Percentiles rank a stretch among this genome's conserved stretches.
phyloP scores from a whole-genome alignment of 2,888 invertebrate genomes.

The Leptinotarsa juncta region DNA sequence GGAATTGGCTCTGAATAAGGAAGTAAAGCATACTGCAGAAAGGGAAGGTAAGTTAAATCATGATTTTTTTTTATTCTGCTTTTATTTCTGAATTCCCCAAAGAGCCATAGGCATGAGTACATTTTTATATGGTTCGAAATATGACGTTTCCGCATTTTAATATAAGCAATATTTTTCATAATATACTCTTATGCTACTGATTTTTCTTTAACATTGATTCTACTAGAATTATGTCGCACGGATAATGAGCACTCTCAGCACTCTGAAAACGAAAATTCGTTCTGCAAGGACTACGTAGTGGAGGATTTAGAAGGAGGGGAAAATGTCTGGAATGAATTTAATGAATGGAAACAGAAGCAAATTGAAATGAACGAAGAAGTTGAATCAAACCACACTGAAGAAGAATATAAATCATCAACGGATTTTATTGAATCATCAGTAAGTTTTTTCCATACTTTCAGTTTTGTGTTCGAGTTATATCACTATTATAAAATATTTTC shows the following conservation, averaged over 20 bases:
- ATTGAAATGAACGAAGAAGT: conserved; percentile 13
- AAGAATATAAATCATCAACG: conserved; percentile 1
- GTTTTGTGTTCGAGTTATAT: conserved; percentile 3
- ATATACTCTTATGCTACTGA: not conserved
- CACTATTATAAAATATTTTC: conserved; percentile 7
- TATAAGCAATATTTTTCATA: conserved; percentile 9
- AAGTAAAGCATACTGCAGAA: not conserved
- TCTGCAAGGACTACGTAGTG: not conserved
- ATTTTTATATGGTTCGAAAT: not conserved
- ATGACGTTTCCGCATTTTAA: conserved; percentile 7
- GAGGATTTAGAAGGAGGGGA: not conserved
- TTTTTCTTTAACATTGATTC: not conserved
- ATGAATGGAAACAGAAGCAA: conserved; percentile 14
- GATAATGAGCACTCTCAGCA: conserved; percentile 9
- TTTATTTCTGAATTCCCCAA: not conserved
- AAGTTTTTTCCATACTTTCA: conserved; percentile 9
- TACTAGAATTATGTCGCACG: conserved; percentile 4
- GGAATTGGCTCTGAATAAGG: conserved; percentile 13
- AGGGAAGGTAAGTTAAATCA: conserved; percentile 9
- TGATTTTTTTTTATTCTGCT: conserved; percentile 13
- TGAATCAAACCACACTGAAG: not conserved
- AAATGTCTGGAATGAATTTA: not conserved
- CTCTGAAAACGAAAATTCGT: conserved; percentile 15
- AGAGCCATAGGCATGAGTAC: not conserved
- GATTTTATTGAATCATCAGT: conserved; percentile 2